Conservation (phyloP, 2,113 vertebrate species). For the Ptilonorhynchus violaceus region DNA sequence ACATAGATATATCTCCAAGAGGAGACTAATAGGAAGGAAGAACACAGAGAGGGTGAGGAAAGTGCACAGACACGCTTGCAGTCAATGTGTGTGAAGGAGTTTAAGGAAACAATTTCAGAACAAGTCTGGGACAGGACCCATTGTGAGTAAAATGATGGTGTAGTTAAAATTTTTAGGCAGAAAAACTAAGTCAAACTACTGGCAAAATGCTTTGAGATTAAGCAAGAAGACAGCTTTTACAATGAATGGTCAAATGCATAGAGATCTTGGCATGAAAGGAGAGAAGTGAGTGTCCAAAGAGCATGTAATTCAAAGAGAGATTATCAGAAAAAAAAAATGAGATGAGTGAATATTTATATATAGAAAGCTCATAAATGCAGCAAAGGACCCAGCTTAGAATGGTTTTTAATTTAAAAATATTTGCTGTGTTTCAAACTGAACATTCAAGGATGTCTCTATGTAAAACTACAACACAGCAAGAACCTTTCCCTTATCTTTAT, state of each 20-base stretch:
- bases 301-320: neutral
- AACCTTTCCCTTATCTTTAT: neutral
- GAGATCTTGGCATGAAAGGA: neutral
- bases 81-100: accelerated
- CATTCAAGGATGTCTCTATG: neutral
- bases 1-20: neutral
- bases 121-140: neutral
- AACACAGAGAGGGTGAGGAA: neutral
- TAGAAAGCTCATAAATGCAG: neutral
- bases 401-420: neutral
- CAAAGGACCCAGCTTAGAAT: neutral
- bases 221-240: neutral
- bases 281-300: neutral
- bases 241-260: neutral
- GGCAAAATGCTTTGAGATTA: neutral
- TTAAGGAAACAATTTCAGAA: neutral
- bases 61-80: neutral
- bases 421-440: neutral
- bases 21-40: neutral
- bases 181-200: neutral
- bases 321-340: neutral
- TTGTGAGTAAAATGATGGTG: neutral
- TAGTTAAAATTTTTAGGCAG: neutral
- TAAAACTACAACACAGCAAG: neutral
- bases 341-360: neutral